A percentile compares a stretch with the other conserved stretches of the same genome.
phyloP scores from a whole-genome alignment of 2,888 invertebrate genomes.

The Oscheius sp. region DNA sequence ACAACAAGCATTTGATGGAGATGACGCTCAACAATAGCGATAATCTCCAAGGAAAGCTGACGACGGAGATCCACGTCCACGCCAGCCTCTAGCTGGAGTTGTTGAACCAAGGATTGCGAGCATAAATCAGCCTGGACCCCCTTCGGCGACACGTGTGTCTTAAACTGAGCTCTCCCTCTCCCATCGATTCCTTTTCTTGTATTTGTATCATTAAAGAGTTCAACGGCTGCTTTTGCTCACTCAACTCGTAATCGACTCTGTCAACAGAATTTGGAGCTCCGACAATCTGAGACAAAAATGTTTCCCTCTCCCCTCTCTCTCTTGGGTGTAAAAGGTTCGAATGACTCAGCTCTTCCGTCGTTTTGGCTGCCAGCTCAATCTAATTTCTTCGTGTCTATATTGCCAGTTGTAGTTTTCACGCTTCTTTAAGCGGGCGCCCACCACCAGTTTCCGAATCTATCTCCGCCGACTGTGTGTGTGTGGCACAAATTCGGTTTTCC shows the following conservation, averaged over 20 bases:
- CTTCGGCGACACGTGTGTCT: constrained; percentile 19
- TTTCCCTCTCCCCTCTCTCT: neutral
- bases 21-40: neutral
- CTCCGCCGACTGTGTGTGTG: neutral
- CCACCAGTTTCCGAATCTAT: neutral
- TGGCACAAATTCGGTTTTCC: constrained; percentile 6
- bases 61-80: constrained; percentile 22
- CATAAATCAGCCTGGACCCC: constrained; percentile 16
- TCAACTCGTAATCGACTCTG: neutral
- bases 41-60: constrained; percentile 4
- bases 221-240: neutral
- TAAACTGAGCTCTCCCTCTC: constrained; percentile 7
- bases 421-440: constrained; percentile 13
- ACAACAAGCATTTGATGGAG: constrained; percentile 5
- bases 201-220: neutral
- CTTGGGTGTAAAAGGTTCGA: too few species aligned
- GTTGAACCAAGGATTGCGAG: neutral
- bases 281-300: too few species aligned
- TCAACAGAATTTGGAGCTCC: too few species aligned
- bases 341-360: too few species aligned
- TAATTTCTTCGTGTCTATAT: constrained; percentile 4
- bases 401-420: constrained; percentile 11
- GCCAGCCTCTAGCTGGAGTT: neutral
- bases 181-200: constrained; percentile 11
- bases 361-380: neutral